A percentile compares a stretch with the other conserved stretches of the same genome.
Evolutionary conservation across 2,888 invertebrate species (phyloP).

Genomic region (Nephrotoma guestfalica): DNA sequence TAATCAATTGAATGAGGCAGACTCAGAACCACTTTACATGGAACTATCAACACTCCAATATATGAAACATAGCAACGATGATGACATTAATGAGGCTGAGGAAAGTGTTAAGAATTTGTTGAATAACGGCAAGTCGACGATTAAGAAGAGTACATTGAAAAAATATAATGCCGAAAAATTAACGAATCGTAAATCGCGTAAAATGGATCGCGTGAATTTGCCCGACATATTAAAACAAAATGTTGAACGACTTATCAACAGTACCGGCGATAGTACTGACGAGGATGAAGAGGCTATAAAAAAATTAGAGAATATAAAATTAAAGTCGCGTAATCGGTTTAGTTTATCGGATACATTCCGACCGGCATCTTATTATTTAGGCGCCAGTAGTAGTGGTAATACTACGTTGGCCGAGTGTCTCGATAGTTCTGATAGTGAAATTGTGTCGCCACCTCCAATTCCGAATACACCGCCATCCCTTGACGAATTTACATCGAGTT

Average conservation of each 20-base stretch:
- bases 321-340: constrained; percentile 58
- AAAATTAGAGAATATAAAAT: constrained; percentile 49
- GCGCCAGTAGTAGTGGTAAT: constrained; percentile 49
- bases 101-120: constrained; percentile 14
- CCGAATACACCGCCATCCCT: constrained; percentile 58
- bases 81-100: constrained; percentile 14
- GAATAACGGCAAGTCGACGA: constrained; percentile 28
- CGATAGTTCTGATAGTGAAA: constrained; percentile 69
- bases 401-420: constrained; percentile 49
- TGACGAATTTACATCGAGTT: constrained; percentile 45
- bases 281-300: constrained; percentile 73
- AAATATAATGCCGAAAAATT: constrained; percentile 10
- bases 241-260: constrained; percentile 18
- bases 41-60: constrained; percentile 42
- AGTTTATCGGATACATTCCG: constrained; percentile 78
- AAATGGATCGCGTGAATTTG: constrained; percentile 31
- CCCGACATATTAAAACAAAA: constrained; percentile 45
- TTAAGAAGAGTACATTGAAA: constrained; percentile 20
- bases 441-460: constrained; percentile 63
- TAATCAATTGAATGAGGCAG: constrained; percentile 29
- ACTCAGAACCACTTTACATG: constrained; percentile 68
- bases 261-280: constrained; percentile 49
- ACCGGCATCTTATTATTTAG: constrained; percentile 75
- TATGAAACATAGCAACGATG: constrained; percentile 23
- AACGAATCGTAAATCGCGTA: constrained; percentile 11